These are phyloP conservation scores for Diplazon laetatorius DNA, from an alignment of 2,888 invertebrate genomes.

Conservation along the genomic window DNA sequence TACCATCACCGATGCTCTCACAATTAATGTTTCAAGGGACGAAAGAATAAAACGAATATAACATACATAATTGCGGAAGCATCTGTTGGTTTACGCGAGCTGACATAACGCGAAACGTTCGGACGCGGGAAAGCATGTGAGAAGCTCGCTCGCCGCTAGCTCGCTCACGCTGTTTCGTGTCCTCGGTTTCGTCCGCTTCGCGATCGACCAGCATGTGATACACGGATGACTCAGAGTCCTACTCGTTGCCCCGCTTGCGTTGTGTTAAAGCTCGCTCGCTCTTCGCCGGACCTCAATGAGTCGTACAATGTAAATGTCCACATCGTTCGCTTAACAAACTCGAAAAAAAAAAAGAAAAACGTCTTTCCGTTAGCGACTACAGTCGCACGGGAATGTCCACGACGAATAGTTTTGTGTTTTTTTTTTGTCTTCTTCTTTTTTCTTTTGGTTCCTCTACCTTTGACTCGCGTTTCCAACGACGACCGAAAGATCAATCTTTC, in stretches of 20 bases:
- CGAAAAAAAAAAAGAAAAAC: neutral
- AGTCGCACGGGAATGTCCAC: neutral
- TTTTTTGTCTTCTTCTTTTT: neutral
- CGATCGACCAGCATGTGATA: slow-evolving; percentile 56
- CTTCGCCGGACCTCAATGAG: slow-evolving; percentile 39
- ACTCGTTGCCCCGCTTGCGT: slow-evolving; percentile 38
- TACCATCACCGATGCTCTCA: no score
- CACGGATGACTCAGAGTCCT: slow-evolving; percentile 61
- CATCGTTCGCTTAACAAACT: neutral
- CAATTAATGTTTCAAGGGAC: no score
- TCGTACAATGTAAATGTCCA: slow-evolving; percentile 28
- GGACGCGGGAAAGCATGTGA: slow-evolving; percentile 15
- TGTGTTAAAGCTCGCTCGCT: slow-evolving; percentile 32
- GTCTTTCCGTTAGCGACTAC: neutral
- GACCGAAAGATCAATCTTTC: no score
- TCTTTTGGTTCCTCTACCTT: neutral
- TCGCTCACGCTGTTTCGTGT: slow-evolving; percentile 32
- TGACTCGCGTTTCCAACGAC: no score
- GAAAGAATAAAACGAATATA: no score
- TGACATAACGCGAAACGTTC: slow-evolving; percentile 25
- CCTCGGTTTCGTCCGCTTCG: slow-evolving; percentile 46
- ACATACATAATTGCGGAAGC: slow-evolving; percentile 5
- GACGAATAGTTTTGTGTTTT: neutral
- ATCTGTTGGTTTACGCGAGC: slow-evolving; percentile 14
- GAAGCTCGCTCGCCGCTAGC: slow-evolving; percentile 23